These are phyloP conservation scores for Ommatoiulus sabulosus DNA, from an alignment of 2,888 invertebrate genomes.

Conservation along the genomic window DNA sequence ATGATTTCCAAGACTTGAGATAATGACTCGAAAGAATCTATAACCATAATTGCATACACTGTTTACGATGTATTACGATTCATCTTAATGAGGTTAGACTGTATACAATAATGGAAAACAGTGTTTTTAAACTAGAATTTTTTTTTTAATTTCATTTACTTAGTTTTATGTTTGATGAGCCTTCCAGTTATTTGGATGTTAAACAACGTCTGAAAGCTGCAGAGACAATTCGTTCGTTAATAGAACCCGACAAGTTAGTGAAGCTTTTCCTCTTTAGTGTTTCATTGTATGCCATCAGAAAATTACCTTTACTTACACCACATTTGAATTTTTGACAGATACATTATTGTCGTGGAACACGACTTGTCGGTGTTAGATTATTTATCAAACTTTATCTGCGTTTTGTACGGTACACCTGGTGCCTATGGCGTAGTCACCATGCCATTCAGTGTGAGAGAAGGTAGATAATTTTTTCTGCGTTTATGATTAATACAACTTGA, in stretches of 20 bases:
- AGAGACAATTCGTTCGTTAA: constrained; percentile 89
- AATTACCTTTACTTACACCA: not conserved
- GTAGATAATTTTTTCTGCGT: constrained; percentile 68
- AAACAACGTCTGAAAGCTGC: constrained; percentile 98
- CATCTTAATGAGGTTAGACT: too few relatives aligned
- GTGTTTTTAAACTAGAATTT: not conserved
- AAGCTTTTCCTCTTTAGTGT: not conserved
- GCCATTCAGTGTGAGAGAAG: constrained; percentile 99
- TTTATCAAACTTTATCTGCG: constrained; percentile 98
- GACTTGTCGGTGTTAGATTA: constrained; percentile 99
- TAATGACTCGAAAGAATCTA: too few relatives aligned
- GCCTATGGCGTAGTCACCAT: constrained; percentile 99
- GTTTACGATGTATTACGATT: too few relatives aligned
- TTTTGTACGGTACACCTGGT: constrained; percentile 97
- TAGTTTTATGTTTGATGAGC: constrained; percentile 98
- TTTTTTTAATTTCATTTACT: not conserved
- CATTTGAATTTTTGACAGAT: constrained; percentile 72
- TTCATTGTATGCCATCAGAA: not conserved
- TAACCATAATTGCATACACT: too few relatives aligned
- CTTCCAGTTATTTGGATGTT: constrained; percentile 98
- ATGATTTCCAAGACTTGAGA: too few relatives aligned
- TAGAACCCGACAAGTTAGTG: constrained; percentile 88
- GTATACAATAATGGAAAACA: too few relatives aligned
- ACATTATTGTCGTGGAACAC: constrained; percentile 99
- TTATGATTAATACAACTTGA: not conserved